Conservation (phyloP, 2,113 vertebrate species). For the Cettia cetti region DNA sequence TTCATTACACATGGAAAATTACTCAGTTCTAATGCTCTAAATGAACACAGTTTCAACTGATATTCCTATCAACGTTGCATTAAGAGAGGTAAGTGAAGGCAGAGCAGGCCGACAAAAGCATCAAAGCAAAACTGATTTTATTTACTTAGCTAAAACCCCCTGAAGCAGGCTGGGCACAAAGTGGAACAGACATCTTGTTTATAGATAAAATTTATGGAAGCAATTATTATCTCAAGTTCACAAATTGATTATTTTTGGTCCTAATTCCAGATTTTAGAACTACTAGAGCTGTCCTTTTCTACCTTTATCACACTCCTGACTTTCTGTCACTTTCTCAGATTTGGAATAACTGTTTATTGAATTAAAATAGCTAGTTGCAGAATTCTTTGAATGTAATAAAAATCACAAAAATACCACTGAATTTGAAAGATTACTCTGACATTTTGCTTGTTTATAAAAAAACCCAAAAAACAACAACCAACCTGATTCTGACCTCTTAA, state of each 20-base stretch:
- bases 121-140: not conserved
- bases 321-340: not conserved
- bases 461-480: too few relatives aligned
- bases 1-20: not conserved
- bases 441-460: not conserved
- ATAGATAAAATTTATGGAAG: not conserved
- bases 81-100: not conserved
- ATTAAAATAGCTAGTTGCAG: not conserved
- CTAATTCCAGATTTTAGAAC: not conserved
- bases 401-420: not conserved
- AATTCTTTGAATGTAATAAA: not conserved
- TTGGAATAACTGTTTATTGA: not conserved
- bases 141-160: not conserved
- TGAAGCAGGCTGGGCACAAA: not conserved
- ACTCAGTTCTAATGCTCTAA: not conserved
- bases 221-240: not conserved
- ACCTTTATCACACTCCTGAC: not conserved
- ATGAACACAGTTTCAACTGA: not conserved
- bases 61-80: not conserved
- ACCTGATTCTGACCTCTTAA: not conserved
- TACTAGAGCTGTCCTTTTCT: not conserved
- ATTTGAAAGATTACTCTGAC: not conserved
- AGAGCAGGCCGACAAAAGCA: not conserved
- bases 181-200: not conserved
- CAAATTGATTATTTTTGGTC: not conserved